phyloP scores from a whole-genome alignment of 2,797 vertebrate genomes.

The Brachyalestes nurse region DNA sequence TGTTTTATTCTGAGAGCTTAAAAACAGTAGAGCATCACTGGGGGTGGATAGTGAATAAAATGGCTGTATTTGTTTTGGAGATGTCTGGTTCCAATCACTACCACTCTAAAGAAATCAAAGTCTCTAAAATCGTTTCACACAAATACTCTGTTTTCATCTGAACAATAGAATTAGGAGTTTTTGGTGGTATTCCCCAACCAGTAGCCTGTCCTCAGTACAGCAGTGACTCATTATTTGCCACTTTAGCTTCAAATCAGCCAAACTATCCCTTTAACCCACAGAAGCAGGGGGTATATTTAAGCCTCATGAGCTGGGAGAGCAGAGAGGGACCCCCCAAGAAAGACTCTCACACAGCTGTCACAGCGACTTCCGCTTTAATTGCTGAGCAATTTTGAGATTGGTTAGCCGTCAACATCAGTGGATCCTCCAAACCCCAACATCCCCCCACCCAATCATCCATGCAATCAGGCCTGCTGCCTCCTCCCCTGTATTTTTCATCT shows the following conservation, averaged over 20 bases:
- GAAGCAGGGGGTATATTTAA: not conserved
- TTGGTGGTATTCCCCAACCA: not conserved
- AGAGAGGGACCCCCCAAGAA: slow-evolving; percentile 1
- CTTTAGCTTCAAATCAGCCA: not conserved
- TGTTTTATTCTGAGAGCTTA: too few species aligned
- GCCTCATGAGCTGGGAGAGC: too few species aligned
- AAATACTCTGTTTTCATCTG: too few species aligned
- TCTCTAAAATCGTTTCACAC: too few species aligned
- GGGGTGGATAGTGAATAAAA: too few species aligned
- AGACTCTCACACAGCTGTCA: slow-evolving; percentile 26
- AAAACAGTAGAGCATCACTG: too few species aligned
- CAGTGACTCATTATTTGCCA: too few species aligned
- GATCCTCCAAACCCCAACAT: not conserved
- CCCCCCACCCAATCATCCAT: not conserved
- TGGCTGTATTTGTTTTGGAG: too few species aligned
- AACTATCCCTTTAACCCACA: not conserved
- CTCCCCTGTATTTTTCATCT: slow-evolving; percentile 45
- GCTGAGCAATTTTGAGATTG: slow-evolving; percentile 33
- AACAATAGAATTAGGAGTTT: too few species aligned
- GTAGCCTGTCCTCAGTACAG: not conserved
- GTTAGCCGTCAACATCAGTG: slow-evolving; percentile 7
- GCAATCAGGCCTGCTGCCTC: slow-evolving; percentile 35
- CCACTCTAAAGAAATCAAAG: too few species aligned
- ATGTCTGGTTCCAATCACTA: too few species aligned
- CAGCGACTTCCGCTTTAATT: slow-evolving; percentile 41